Evolutionary conservation across 2,113 vertebrate species (phyloP).

Genomic region (Garra rufa): DNA sequence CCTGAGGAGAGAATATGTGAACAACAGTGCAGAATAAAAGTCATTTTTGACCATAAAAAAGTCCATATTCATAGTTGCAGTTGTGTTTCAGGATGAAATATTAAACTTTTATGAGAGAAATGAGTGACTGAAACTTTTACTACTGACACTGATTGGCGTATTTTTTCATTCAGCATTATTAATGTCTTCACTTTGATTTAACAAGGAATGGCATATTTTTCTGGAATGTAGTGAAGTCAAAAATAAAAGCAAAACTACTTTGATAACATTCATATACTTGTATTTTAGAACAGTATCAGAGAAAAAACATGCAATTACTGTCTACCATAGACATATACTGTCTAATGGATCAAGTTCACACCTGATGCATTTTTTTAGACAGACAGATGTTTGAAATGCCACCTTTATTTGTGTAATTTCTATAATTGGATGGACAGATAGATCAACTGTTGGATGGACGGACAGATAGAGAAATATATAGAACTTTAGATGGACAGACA

Average conservation of each 20-base stretch:
- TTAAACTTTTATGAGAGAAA: neutral
- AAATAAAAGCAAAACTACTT: neutral
- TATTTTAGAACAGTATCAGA: neutral
- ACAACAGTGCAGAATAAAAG: neutral
- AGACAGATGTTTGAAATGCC: neutral
- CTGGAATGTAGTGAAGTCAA: neutral
- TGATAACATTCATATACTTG: neutral
- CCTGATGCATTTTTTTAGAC: neutral
- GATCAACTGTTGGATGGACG: too few species aligned
- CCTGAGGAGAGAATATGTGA: slow-evolving; percentile 20
- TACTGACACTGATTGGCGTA: neutral
- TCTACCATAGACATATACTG: too few species aligned
- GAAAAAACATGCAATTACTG: neutral
- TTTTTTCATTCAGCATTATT: neutral
- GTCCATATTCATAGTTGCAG: neutral
- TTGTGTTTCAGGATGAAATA: slow-evolving; percentile 13
- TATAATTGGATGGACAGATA: too few species aligned
- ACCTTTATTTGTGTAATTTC: neutral
- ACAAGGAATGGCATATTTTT: neutral
- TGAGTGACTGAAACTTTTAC: neutral
- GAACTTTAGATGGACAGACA: too few species aligned
- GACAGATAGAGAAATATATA: too few species aligned
- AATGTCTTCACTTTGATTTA: neutral
- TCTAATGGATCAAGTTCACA: too few species aligned
- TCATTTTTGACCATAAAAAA: neutral